Percentiles rank a stretch among this genome's conserved stretches.
These are phyloP conservation scores for Acanthiza pusilla DNA, from an alignment of 2,797 vertebrate species.

Conservation along the genomic window DNA sequence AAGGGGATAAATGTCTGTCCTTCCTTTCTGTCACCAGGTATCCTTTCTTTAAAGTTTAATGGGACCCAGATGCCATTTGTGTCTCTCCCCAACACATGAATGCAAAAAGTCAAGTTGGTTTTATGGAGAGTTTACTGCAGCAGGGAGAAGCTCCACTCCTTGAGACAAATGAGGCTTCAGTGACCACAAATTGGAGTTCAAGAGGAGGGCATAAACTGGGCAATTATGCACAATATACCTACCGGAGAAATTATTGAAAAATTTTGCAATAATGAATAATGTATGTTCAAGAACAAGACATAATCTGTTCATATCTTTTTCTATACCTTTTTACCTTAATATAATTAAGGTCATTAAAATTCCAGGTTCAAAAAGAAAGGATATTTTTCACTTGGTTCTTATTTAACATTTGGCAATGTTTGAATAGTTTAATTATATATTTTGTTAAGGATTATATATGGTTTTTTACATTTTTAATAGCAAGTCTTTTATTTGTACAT, in stretches of 20 bases:
- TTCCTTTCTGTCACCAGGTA: neutral
- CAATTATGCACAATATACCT: neutral
- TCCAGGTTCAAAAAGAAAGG: neutral
- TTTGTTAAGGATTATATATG: neutral
- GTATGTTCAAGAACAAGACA: neutral
- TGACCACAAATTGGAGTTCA: neutral
- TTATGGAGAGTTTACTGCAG: neutral
- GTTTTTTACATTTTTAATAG: neutral
- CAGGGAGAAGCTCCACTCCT: neutral
- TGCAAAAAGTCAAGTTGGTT: neutral
- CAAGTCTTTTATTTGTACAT: neutral
- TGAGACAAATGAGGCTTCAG: neutral
- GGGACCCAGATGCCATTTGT: neutral
- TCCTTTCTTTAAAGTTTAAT: neutral
- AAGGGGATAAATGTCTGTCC: neutral
- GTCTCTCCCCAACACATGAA: neutral
- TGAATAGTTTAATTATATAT: neutral
- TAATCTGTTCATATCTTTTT: neutral
- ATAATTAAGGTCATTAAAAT: neutral
- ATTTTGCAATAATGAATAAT: neutral
- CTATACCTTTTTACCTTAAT: neutral
- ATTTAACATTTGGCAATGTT: neutral
- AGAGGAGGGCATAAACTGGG: neutral
- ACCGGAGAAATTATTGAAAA: neutral
- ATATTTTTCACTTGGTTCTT: neutral